Evolutionary conservation across 2,797 vertebrate genomes (phyloP).

Genomic region (Poeciliopsis presidionis): DNA sequence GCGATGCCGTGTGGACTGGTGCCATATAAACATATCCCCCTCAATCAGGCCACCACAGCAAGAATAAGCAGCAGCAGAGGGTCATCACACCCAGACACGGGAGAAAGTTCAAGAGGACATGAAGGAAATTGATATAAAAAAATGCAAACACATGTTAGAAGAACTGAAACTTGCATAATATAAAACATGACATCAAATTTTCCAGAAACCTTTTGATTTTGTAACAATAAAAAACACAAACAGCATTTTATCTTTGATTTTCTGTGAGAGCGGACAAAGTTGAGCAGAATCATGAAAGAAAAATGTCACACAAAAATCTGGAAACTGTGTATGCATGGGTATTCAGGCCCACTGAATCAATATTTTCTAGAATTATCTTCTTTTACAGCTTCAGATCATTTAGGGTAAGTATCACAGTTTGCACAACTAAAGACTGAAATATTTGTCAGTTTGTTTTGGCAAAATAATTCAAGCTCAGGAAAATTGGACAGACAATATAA

Average conservation of each 20-base stretch:
- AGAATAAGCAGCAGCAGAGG: slow-evolving; percentile 69
- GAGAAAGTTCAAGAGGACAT: neutral
- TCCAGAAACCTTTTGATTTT: neutral
- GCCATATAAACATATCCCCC: slow-evolving; percentile 67
- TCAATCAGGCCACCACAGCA: slow-evolving; percentile 61
- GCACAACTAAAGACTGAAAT: neutral
- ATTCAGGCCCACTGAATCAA: neutral
- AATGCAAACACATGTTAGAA: neutral
- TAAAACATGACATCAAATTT: neutral
- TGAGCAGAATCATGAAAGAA: neutral
- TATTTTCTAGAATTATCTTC: neutral
- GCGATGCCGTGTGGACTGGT: slow-evolving; percentile 66
- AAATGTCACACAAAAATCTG: neutral
- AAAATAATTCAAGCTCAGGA: neutral
- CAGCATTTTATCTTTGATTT: neutral
- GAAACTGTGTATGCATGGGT: neutral
- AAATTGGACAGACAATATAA: neutral
- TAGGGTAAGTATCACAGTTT: neutral
- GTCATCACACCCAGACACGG: slow-evolving; percentile 21
- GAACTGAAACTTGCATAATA: neutral
- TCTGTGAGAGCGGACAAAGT: neutral
- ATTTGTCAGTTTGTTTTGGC: neutral
- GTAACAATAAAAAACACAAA: neutral
- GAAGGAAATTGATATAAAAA: slow-evolving; percentile 10
- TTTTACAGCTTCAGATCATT: neutral